Evolutionary conservation across 1,140 invertebrate genomes (phyloP), one percentile per base, ranked within the genome.

Genomic region (Bombus impatiens): DNA sequence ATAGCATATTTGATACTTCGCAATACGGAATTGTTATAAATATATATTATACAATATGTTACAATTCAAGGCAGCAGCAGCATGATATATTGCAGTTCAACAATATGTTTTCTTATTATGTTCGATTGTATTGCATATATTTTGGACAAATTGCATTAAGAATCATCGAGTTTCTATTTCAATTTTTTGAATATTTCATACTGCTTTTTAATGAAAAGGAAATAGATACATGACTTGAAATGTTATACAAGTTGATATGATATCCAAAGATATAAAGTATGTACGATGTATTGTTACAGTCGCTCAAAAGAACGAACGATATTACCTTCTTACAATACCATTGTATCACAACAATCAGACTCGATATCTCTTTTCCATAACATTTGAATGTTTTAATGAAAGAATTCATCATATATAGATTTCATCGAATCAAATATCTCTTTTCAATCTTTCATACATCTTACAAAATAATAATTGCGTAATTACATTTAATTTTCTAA

Each of bases 121-220:
- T 82, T 18, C 22, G 28, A 53, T 57, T 32, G 12, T 35, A 44
- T 35, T 35, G 1, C 1, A 35, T 35, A 35, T 35, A 35, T 35
- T 35, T 35, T 35, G 35, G 35, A 28, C 10, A 40, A 70, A 40
- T 71, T 28, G 4, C 25, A 40, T 25, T 71, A 71, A 25, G 28
- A 18, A 67, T 35, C 32, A 9, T 67, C 15, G 40, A 47, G 1
- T 67, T 1, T 3, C 4, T 15, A 12, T 42, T 40, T 71, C 35
- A 57, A 59, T n/a, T 70, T 37, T 35, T 78, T 35, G 22, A 82
- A 88, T 86, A 90, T 81, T 86, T 72, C 72, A 83, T 89, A 57
- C 77, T 86, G 71, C 82, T 85, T 75, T 47, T 62, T 59, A 18
- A 40, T 72, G 40, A 62, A 59, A 74, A 82, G 28, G 22, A 40